Base-by-base conservation (phyloP, 2,113 vertebrate genomes). In the Pipra filicauda region DNA sequence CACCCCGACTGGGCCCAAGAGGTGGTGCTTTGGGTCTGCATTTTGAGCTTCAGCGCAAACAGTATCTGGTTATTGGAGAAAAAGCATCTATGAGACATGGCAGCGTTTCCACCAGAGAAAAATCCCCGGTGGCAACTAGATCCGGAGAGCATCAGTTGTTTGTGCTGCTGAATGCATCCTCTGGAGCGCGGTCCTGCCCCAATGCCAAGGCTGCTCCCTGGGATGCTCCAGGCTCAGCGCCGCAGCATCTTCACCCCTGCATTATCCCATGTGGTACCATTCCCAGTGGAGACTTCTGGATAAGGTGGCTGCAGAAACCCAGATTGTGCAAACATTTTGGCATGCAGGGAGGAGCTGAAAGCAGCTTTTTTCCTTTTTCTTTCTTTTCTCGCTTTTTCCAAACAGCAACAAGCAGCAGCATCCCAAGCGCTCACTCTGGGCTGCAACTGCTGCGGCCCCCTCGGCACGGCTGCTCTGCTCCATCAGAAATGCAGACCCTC, bases 361-460 rank as follows among this genome's bases (percentile, higher is more conserved):
- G 19, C 55, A 69, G 57, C 18, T 37, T 46, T 65, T 64, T 81
- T 11, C 0, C 4, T 15, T 52, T 6, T 16, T 33, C 52, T 16
- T 59, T 39, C 17, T 62, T 72, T n/a, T 64, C 52, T 91, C 39
- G 23, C 46, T 64, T 89, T 91, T 84, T 21, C 86, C 8, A n/a
- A 57, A 72, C 73, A 49, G 81, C 57, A 71, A 78, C 1, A 4
- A 75, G 84, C 51, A 21, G 72, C 61, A 69, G 80, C 87, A 93
- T 87, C 85, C 12, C 3, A 95, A 96, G 86, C 1, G 21, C 64
- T 93, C 3, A n/a, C 81, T 76, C 49, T 2, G 1, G 83, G 88
- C 76, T 52, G 76, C 8, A n/a, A 33, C 35, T 0, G 6, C 72
- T 0, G 0, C 1, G 1, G 76, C 73, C 73, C 77, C 65, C 65